phyloP scores from a whole-genome alignment of 2,797 vertebrate species.

The Platyrinchus mystaceus region DNA sequence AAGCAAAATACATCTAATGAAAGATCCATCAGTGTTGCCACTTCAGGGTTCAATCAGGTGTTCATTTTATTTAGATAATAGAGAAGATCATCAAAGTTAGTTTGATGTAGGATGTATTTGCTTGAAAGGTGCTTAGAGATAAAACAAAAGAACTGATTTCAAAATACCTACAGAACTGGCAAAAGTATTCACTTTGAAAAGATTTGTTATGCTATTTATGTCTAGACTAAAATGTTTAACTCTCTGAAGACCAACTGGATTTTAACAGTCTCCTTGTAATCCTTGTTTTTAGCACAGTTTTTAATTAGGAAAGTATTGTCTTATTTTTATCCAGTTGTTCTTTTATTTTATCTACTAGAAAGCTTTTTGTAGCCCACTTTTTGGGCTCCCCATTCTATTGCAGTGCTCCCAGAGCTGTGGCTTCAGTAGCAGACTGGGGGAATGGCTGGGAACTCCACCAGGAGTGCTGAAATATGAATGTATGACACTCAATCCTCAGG shows the following conservation, averaged over 20 bases:
- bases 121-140: background rate
- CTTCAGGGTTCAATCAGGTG: background rate
- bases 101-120: background rate
- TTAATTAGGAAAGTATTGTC: background rate
- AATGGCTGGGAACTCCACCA: fast-evolving
- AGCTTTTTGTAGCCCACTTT: background rate
- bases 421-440: background rate
- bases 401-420: background rate
- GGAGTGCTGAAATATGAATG: fast-evolving
- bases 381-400: background rate
- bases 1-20: background rate
- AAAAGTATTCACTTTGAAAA: background rate
- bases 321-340: background rate
- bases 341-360: background rate
- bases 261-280: background rate
- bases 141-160: background rate
- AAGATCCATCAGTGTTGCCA: background rate
- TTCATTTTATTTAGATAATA: background rate
- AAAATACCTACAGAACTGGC: background rate
- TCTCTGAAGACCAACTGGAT: background rate
- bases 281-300: background rate
- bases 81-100: background rate
- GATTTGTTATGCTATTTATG: background rate
- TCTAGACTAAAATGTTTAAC: background rate
- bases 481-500: background rate